Conservation (phyloP, 2,888 invertebrate species). For the Hedya salicella region DNA sequence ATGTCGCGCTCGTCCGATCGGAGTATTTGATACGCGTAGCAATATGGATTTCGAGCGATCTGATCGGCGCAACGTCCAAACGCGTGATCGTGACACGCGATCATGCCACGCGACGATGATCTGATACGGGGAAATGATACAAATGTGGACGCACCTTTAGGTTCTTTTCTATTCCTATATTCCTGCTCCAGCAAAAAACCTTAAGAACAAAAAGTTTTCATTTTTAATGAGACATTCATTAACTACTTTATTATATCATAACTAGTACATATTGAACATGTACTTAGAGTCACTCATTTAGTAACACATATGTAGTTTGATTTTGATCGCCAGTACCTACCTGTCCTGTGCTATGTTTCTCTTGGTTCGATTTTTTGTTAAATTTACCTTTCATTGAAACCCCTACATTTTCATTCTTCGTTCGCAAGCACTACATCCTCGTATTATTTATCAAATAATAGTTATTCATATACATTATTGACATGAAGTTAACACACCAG, state of each 20-base stretch:
- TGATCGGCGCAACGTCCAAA: too few relatives aligned
- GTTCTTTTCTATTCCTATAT: conserved; percentile 3
- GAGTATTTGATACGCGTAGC: too few relatives aligned
- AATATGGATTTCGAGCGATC: too few relatives aligned
- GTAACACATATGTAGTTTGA: not conserved
- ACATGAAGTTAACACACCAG: not conserved
- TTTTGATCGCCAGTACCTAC: conserved; percentile 21
- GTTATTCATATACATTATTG: conserved; percentile 1
- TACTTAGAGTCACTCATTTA: not conserved
- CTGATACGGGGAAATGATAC: too few relatives aligned
- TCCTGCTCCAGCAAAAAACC: conserved; percentile 20
- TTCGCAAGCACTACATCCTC: too few relatives aligned
- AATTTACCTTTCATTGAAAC: not conserved
- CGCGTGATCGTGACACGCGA: too few relatives aligned
- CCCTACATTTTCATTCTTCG: not conserved
- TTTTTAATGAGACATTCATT: not conserved
- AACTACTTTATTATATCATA: not conserved
- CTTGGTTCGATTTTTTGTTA: not conserved
- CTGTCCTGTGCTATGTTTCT: not conserved
- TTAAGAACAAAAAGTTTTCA: not conserved
- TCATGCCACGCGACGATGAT: too few relatives aligned
- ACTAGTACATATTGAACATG: too few relatives aligned
- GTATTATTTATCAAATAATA: not conserved
- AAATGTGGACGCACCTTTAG: too few relatives aligned
- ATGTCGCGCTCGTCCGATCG: too few relatives aligned